Evolutionary conservation across 2,113 vertebrate genomes (phyloP), one percentile per base, ranked within the genome.

Genomic region (Percopsis transmontana): DNA sequence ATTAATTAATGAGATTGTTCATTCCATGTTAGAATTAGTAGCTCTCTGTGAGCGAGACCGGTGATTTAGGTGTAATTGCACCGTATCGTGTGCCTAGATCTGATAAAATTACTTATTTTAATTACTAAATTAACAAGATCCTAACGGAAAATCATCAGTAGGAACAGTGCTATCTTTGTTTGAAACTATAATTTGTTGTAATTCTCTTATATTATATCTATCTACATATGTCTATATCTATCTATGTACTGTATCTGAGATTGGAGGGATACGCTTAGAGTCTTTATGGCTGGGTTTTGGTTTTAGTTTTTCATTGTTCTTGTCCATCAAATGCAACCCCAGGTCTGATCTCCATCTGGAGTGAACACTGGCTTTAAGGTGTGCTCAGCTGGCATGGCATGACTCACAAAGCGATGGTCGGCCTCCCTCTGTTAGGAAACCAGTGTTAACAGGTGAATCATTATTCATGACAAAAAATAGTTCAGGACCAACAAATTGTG

Each of bases 1-100:
- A 83, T 77, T 70, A 81, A 83, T 84, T 80, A 81, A 77, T 79
- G 59, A 70, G 73, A 69, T 65, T 72, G 40, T 80, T 16, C 12
- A 15, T 39, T 33, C 5, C 10, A 54, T 54, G 52, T 50, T 19
- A n/a, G 47, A 50, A 50, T n/a, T 45, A 45, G 42, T 33, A 33
- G 27, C 27, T 7, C 27, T 33, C 27, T 7, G 8, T 33, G 27
- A 33, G 27, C 27, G 27, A 33, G 27, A 33, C 27, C 8, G 27
- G 27, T 33, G 27, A 33, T 33, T 33, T 33, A 33, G 27, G 27
- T 7, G 27, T 33, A 33, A 33, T 33, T 33, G 27, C 27, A 33
- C 27, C 27, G 27, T 33, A 33, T 33, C 27, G 27, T 7, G 27
- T 33, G 27, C 27, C 27, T 33, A 7, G 27, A 33, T 33, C 27